Evolutionary conservation across 2,113 vertebrate species (phyloP).

Genomic region (Apteryx mantelli): DNA sequence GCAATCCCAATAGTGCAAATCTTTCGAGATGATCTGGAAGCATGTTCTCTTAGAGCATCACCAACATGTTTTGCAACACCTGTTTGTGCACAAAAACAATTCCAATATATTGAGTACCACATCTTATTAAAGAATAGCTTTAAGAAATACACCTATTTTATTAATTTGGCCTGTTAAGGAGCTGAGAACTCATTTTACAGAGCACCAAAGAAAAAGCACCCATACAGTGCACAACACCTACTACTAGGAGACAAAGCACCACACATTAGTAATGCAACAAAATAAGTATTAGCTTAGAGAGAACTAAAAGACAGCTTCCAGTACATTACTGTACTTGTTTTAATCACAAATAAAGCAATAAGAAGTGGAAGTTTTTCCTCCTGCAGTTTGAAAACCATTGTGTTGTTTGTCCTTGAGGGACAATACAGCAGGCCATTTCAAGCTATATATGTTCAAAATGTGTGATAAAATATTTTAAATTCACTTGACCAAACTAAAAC

Average conservation of each 20-base stretch:
- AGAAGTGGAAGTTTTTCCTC: not conserved
- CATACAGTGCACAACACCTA: not conserved
- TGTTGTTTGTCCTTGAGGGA: not conserved
- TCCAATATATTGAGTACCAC: not conserved
- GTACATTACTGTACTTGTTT: not conserved
- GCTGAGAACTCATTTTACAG: not conserved
- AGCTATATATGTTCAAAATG: not conserved
- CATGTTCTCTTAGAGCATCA: conserved; percentile 96
- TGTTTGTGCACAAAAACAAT: conserved; percentile 62
- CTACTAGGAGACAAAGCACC: not conserved
- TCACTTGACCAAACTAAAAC: not conserved
- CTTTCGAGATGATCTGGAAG: conserved; percentile 94
- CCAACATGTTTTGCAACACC: conserved; percentile 99
- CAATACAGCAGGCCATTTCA: not conserved
- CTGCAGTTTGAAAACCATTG: not conserved
- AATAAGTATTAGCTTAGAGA: not conserved
- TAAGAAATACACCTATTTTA: not conserved
- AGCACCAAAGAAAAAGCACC: not conserved
- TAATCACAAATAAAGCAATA: not conserved
- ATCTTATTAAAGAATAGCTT: not conserved
- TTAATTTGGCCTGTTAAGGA: not conserved
- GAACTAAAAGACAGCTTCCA: not conserved
- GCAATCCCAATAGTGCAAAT: conserved; percentile 98
- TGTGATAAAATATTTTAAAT: not conserved
- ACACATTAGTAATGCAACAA: not conserved